Conservation (phyloP, 1,140 invertebrate species). For the Anastrepha ludens region DNA sequence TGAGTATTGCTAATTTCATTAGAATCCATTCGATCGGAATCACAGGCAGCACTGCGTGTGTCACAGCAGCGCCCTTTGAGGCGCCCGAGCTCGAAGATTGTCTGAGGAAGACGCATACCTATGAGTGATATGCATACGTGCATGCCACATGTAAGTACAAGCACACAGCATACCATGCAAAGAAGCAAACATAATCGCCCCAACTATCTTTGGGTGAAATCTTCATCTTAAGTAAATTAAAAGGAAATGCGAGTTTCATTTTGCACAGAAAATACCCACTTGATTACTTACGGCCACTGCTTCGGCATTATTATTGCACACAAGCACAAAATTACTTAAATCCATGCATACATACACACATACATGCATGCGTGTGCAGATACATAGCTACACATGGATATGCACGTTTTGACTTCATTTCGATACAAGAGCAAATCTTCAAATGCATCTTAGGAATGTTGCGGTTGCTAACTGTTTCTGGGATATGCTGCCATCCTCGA, state of each 20-base stretch:
- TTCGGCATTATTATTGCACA: conserved; percentile 8
- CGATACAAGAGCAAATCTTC: conserved; percentile 24
- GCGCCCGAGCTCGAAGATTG: not conserved
- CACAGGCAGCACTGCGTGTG: conserved; percentile 5
- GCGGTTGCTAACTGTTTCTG: conserved; percentile 34
- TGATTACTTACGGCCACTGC: conserved; percentile 16
- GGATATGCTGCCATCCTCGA: not conserved
- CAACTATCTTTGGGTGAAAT: conserved; percentile 2
- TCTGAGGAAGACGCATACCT: not conserved
- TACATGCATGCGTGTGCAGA: not conserved
- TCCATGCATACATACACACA: not conserved
- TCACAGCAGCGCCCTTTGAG: not conserved
- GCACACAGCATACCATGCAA: not conserved
- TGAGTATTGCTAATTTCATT: conserved; percentile 41
- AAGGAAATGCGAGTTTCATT: conserved; percentile 47
- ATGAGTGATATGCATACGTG: not conserved
- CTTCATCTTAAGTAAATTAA: conserved; percentile 52
- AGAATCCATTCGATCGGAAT: conserved; percentile 32
- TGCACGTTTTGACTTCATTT: not conserved
- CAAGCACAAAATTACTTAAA: not conserved
- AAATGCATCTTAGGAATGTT: conserved; percentile 45
- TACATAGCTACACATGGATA: not conserved
- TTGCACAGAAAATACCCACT: conserved; percentile 22
- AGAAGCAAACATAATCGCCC: not conserved
- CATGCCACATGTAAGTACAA: not conserved